Conservation (phyloP, 2,888 invertebrate species). For the Adela reaumurella region DNA sequence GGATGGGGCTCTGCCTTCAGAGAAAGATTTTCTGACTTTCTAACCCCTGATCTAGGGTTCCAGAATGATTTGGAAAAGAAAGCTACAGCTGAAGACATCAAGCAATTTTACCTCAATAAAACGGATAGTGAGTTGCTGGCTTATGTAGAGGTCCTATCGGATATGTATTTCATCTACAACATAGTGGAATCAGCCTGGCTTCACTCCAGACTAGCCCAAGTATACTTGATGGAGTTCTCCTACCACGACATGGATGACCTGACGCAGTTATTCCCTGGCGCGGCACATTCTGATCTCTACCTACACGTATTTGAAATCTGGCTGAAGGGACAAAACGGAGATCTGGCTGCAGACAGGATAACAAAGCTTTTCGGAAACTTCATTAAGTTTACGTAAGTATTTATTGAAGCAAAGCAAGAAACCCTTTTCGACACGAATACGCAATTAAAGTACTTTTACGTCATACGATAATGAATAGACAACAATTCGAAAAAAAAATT, state of each 20-base stretch:
- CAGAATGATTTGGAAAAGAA: background rate
- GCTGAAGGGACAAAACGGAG: background rate
- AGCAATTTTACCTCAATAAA: background rate
- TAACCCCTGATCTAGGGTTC: background rate
- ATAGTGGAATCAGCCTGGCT: background rate
- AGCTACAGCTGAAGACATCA: background rate
- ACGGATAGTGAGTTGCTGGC: background rate
- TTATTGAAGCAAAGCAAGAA: too few relatives aligned
- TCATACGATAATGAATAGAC: too few relatives aligned
- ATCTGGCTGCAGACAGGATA: constrained; percentile 1
- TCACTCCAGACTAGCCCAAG: background rate
- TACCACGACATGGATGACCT: background rate
- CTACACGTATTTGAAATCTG: constrained; percentile 1
- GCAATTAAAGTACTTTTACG: too few relatives aligned
- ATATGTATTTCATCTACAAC: background rate
- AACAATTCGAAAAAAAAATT: too few relatives aligned
- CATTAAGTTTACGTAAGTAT: constrained; percentile 3
- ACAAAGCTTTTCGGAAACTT: constrained; percentile 2
- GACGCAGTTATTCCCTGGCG: background rate
- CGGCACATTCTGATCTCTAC: constrained; percentile 1
- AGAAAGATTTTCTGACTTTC: background rate
- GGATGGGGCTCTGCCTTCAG: background rate
- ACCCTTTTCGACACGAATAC: too few relatives aligned
- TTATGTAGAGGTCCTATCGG: constrained; percentile 1
- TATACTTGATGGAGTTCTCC: constrained; percentile 4